Evolutionary conservation across 2,888 invertebrate genomes (phyloP).

Genomic region (Acanthosoma haemorrhoidale): DNA sequence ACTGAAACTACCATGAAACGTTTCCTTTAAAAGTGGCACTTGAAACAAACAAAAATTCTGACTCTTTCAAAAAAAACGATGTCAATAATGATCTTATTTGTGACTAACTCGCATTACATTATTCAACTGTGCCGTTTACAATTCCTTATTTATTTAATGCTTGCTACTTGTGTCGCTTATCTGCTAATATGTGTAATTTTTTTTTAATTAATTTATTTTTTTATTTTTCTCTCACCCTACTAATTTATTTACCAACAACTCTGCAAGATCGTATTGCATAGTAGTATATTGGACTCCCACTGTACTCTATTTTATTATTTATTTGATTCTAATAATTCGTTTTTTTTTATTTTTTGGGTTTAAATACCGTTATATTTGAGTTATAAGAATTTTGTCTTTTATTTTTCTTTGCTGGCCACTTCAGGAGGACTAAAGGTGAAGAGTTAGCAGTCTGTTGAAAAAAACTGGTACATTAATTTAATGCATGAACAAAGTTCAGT

Average conservation of each 20-base stretch:
- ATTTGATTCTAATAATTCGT: neutral
- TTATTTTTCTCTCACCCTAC: neutral
- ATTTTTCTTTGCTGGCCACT: slow-evolving; percentile 41
- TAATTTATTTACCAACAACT: slow-evolving; percentile 34
- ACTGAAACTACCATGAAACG: no score
- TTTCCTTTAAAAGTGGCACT: no score
- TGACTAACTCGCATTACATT: neutral
- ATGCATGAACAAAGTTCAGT: slow-evolving; percentile 29
- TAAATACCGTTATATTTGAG: neutral
- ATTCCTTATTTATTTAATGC: slow-evolving; percentile 15
- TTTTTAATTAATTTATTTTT: neutral
- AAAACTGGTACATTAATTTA: slow-evolving; percentile 28
- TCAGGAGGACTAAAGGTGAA: slow-evolving; percentile 44
- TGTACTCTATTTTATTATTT: slow-evolving; percentile 11
- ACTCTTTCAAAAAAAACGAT: neutral
- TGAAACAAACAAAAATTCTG: no score
- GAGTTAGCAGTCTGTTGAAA: slow-evolving; percentile 42
- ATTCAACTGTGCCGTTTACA: neutral
- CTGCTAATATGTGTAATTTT: slow-evolving; percentile 18
- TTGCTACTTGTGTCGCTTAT: slow-evolving; percentile 30
- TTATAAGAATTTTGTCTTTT: slow-evolving; percentile 32
- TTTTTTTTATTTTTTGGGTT: neutral
- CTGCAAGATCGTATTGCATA: slow-evolving; percentile 31
- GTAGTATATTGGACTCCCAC: neutral
- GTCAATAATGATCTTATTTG: no score